A percentile compares a stretch with the other conserved stretches of the same genome.
phyloP scores from a whole-genome alignment of 2,113 vertebrate genomes.

The Cyanoderma ruficeps region DNA sequence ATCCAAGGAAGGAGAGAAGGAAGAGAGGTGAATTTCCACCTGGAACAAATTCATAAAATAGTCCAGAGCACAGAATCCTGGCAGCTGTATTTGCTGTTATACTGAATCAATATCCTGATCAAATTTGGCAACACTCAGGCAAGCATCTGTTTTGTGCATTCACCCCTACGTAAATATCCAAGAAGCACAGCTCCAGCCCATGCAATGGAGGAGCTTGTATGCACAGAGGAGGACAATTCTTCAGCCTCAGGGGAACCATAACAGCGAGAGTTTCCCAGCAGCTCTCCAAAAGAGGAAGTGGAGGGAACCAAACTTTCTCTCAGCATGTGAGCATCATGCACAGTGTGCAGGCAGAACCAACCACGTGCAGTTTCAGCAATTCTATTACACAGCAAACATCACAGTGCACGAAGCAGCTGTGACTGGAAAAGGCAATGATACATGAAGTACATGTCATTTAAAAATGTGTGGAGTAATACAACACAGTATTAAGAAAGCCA shows the following conservation, averaged over 20 bases:
- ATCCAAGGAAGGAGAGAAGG: not conserved
- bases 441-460: accelerated
- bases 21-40: conserved; percentile 38
- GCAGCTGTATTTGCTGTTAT: not conserved
- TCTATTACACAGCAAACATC: not conserved
- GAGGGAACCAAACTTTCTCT: not conserved
- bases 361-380: accelerated
- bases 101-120: conserved; percentile 19
- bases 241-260: not conserved
- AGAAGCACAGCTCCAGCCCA: not conserved
- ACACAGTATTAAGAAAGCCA: not conserved
- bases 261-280: not conserved
- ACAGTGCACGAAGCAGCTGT: not conserved
- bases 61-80: not conserved
- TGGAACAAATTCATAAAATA: conserved; percentile 34
- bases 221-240: not conserved
- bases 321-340: not conserved
- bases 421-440: not conserved
- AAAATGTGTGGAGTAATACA: not conserved
- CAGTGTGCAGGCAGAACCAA: not conserved
- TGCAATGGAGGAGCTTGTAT: not conserved
- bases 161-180: not conserved
- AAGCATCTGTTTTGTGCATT: conserved; percentile 8
- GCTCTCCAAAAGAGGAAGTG: not conserved
- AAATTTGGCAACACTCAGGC: not conserved